Evolutionary conservation across 2,797 vertebrate genomes (phyloP).

Genomic region (Alectoris magna): DNA sequence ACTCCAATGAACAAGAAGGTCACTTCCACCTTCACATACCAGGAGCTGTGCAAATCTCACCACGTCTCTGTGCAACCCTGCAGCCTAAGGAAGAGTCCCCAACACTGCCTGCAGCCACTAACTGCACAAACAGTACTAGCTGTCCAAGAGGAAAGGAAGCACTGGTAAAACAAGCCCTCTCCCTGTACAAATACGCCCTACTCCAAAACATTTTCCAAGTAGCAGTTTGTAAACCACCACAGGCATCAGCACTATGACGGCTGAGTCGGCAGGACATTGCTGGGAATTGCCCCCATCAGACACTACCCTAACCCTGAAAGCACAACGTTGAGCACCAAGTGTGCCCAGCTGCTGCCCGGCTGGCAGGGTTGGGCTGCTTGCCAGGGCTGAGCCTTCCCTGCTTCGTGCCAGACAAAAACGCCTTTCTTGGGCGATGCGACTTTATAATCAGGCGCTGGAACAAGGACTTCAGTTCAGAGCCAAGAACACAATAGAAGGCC

Average conservation of each 20-base stretch:
- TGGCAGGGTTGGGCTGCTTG: not conserved
- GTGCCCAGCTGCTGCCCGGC: not conserved
- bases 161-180: not conserved
- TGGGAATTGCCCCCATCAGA: not conserved
- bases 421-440: not conserved
- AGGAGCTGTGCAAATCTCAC: not conserved
- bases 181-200: not conserved
- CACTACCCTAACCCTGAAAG: accelerated
- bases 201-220: not conserved
- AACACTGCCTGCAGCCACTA: not conserved
- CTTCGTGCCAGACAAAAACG: not conserved
- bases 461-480: not conserved
- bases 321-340: not conserved
- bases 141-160: not conserved
- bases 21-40: not conserved
- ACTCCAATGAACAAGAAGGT: not conserved
- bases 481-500: not conserved
- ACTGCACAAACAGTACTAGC: not conserved
- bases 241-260: not conserved
- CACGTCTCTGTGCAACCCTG: not conserved
- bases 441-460: not conserved
- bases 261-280: not conserved
- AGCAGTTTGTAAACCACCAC: not conserved
- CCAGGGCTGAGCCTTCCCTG: not conserved
- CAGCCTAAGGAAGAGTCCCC: not conserved